A percentile compares a stretch with the other conserved stretches of the same genome.
These are phyloP conservation scores for Coregonus suidteri DNA, from an alignment of 2,797 vertebrate genomes.

Conservation along the genomic window DNA sequence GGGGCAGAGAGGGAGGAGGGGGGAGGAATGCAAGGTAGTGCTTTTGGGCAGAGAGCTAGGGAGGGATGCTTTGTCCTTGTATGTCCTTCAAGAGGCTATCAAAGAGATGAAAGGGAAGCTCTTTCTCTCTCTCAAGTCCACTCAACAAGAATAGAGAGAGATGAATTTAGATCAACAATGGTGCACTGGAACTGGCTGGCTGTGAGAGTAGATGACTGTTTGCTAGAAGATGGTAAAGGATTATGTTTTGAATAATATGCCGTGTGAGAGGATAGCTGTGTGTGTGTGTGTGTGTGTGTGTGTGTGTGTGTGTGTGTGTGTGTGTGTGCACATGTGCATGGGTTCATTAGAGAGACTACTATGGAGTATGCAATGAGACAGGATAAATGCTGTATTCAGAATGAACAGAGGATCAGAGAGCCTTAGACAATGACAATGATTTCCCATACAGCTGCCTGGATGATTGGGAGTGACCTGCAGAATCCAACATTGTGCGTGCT, in stretches of 20 bases:
- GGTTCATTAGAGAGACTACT: neutral
- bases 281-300: neutral
- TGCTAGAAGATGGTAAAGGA: neutral
- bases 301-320: neutral
- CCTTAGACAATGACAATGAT: neutral
- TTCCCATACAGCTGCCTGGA: neutral
- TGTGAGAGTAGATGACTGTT: neutral
- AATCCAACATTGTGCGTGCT: neutral
- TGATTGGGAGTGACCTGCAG: neutral
- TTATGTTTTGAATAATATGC: neutral
- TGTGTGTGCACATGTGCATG: neutral
- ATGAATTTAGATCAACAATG: neutral
- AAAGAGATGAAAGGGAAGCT: too few relatives aligned
- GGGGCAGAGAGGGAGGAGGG: neutral
- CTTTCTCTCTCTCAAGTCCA: too few relatives aligned
- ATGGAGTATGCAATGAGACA: neutral
- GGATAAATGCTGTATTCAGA: neutral
- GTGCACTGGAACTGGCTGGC: neutral
- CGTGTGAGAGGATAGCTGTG: neutral
- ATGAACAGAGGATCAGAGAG: neutral
- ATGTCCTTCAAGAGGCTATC: neutral
- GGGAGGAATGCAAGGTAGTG: neutral
- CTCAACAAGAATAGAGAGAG: neutral
- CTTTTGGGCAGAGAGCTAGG: neutral
- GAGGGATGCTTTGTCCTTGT: neutral